Base-by-base conservation (phyloP, 2,797 vertebrate genomes). In the Calcarius lapponicus region DNA sequence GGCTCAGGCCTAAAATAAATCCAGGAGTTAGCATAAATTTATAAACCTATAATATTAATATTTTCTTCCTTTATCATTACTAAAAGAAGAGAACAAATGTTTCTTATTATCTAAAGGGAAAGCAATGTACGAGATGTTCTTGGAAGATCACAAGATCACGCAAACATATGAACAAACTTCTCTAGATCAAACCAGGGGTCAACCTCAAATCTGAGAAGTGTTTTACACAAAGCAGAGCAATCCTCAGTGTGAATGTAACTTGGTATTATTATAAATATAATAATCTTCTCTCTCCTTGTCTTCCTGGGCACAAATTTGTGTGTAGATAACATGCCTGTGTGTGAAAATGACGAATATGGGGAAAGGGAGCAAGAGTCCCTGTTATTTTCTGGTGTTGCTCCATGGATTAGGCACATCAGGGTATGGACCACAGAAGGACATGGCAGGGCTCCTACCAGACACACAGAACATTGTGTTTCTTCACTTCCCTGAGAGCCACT, bases 291-390 rank as follows among this genome's bases (percentile, higher is more conserved):
- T 67, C 31, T 73, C 18, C 20, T 82, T 86, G 6, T 16, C 19
- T 72, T 31, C 21, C 20, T 25, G 15, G 40, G 13, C 7, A 6
- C 22, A 51, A 48, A 9, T 24, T 28, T 58, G 60, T 26, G 29
- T 42, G 24, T 5, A 65, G 42, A 17, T 25, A 17, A 69, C 3
- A 9, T 1, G 13, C 25, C 3, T 17, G 7, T 22, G 22, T 42
- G 25, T 21, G 29, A 50, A 62, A 80, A 26, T 7, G 4, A 18
- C 12, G 25, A 31, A 15, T 1, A 10, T 4, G 9, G 34, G 51
- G 70, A 21, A 31, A 26, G 14, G 42, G 71, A 22, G 15, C 0
- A 0, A 18, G 17, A 18, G 18, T 43, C 22, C 53, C 4, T 3
- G 21, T 3, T 6, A 4, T 22, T 65, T 66, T n/a, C 29, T 56